A percentile compares a stretch with the other conserved stretches of the same genome.
phyloP scores from a whole-genome alignment of 2,888 invertebrate species.

The Myopa testacea region DNA sequence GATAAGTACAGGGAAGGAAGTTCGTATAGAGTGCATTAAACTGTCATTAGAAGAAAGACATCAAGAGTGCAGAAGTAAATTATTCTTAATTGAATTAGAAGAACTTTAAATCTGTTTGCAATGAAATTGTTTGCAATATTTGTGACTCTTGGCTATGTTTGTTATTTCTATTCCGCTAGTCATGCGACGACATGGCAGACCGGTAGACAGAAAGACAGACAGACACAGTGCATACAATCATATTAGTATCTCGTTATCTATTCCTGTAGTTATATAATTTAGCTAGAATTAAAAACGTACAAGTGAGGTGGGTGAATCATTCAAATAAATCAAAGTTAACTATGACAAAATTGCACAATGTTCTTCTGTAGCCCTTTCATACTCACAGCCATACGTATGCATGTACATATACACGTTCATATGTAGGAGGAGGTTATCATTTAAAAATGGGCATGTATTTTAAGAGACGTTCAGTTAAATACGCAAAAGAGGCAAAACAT shows the following conservation, averaged over 20 bases:
- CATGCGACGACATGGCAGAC: neutral
- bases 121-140: slow-evolving; percentile 45
- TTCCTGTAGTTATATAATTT: neutral
- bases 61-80: slow-evolving; percentile 62
- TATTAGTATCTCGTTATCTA: neutral
- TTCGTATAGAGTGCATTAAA: slow-evolving; percentile 14
- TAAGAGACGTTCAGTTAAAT: too few species aligned
- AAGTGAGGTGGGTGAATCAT: neutral
- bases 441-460: too few species aligned
- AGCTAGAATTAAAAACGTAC: neutral
- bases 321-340: neutral
- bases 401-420: too few species aligned
- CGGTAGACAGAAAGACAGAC: neutral
- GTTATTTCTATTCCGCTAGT: neutral
- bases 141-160: slow-evolving; percentile 51
- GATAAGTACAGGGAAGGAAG: too few species aligned
- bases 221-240: neutral
- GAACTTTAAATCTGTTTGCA: slow-evolving; percentile 42
- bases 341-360: too few species aligned
- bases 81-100: slow-evolving; percentile 63
- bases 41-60: slow-evolving; percentile 46
- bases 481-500: too few species aligned
- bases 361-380: too few species aligned
- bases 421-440: too few species aligned
- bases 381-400: too few species aligned